Evolutionary conservation across 2,888 invertebrate species (phyloP), one percentile per base, ranked within the genome.

Genomic region (Drosophila eohydei): DNA sequence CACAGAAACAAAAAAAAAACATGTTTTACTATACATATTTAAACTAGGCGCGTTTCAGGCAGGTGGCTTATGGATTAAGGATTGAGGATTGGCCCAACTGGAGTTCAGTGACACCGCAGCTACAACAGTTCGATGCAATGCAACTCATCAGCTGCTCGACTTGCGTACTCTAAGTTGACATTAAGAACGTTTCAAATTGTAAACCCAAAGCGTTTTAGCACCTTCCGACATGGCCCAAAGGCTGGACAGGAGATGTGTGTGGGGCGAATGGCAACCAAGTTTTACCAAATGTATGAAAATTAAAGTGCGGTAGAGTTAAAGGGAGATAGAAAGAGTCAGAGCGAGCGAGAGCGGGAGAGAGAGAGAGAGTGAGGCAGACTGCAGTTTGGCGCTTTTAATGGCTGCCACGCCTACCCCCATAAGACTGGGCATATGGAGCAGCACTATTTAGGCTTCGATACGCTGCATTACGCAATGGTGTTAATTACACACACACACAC

Each of bases 381-480:
- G 66, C 46, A 46, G 48, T 68, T 78, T 65, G 71, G 72, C 54
- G 66, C 52, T 74, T 69, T 75, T 86, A 87, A 89, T 85, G 85
- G 85, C 79, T 78, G 81, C 72, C 66, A 83, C 72, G 71, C 74
- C 81, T 54, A 61, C 66, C 62, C 57, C 65, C 50, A 32, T 50
- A 54, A 67, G 80, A 74, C 55, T 88, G 69, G 80, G 70, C 80
- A 89, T 87, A 84, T 89, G 89, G 89, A 85, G 86, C 79, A 83
- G 86, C 91, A 91, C 88, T 91, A 84, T 83, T 89, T 89, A 86
- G 91, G 91, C 91, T 91, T 91, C 91, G 91, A 91, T 91, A 90
- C 88, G 91, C 90, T 90, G 91, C 91, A 91, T 91, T 91, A 91
- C 91, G 91, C 91, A 91, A 91, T 89, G 91, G 91, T 91, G 91